Evolutionary conservation across 2,797 vertebrate genomes (phyloP).

Genomic region (Bufotes viridis): DNA sequence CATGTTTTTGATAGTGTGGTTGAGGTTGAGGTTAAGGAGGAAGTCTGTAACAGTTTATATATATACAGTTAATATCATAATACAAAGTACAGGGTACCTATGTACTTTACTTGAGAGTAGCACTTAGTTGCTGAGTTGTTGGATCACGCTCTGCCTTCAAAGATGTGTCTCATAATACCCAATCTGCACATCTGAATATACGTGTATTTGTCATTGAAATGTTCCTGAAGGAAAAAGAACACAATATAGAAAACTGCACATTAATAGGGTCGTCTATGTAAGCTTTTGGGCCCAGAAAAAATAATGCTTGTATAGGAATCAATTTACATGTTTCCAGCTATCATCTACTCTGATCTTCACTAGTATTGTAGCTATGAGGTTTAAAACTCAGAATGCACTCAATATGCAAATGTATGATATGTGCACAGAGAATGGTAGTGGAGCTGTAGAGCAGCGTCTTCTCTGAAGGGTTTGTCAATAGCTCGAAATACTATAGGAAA

Average conservation of each 20-base stretch:
- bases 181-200: not conserved
- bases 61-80: too few relatives aligned
- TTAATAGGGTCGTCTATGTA: not conserved
- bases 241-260: not conserved
- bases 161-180: too few relatives aligned
- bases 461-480: not conserved
- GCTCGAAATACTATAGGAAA: slow-evolving; percentile 1
- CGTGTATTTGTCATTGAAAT: not conserved
- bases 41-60: too few relatives aligned
- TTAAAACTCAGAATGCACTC: slow-evolving; percentile 9
- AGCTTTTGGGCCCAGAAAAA: not conserved
- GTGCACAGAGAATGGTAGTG: not conserved
- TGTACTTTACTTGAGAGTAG: too few relatives aligned
- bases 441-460: slow-evolving; percentile 4
- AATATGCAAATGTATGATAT: slow-evolving; percentile 16
- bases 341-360: not conserved
- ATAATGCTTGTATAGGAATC: not conserved
- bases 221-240: not conserved
- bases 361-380: slow-evolving; percentile 3
- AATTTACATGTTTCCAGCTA: not conserved
- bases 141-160: too few relatives aligned
- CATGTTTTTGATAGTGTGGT: too few relatives aligned
- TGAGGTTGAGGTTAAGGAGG: too few relatives aligned
- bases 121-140: too few relatives aligned
- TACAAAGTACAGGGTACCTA: too few relatives aligned